Base-by-base conservation (phyloP, 2,797 vertebrate species). In the Acanthurus leucopareius region DNA sequence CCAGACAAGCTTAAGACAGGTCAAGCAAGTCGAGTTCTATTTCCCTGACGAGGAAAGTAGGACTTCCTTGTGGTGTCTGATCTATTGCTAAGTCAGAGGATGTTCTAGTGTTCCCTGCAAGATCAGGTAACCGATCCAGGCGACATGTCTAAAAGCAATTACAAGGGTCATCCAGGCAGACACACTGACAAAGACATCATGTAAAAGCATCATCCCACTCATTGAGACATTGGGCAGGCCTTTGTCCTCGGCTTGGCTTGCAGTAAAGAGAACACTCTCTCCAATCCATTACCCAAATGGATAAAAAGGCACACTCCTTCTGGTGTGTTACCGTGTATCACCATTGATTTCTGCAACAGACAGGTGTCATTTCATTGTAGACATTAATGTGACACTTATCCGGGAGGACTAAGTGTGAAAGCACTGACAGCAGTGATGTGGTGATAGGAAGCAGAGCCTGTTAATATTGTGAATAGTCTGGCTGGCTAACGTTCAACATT, bases 381-480 rank as follows among this genome's bases (percentile, higher is more conserved):
- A 80, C 73, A 72, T 84, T 81, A 76, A 88, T 74, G 58, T 68
- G 79, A 86, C 84, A 84, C 60, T 35, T 35, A 77, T 69, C 58
- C 80, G 77, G 56, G 79, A 68, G 2, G 64, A 82, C 69, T 77
- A 63, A 59, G 62, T 32, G 61, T 67, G 75, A 51, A 60, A 78
- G 70, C 73, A 66, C n/a, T 32, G 67, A 63, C 65, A 54, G 60
- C 53, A 63, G 65, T 63, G 76, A 76, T 73, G 58, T 3, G 13
- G 59, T 75, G 74, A 85, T 66, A 72, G 3, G 13, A 77, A 64
- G 59, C 58, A 69, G 70, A 80, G 69, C 63, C 85, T 77, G 32
- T 73, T 82, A 83, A 76, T 76, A 73, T 83, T 62, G 78, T 75
- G 47, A 65, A 75, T 44, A 32, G 54, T 51, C 54, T 72, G 44